Evolutionary conservation across 2,797 vertebrate species (phyloP).

Genomic region (Leuciscus waleckii): DNA sequence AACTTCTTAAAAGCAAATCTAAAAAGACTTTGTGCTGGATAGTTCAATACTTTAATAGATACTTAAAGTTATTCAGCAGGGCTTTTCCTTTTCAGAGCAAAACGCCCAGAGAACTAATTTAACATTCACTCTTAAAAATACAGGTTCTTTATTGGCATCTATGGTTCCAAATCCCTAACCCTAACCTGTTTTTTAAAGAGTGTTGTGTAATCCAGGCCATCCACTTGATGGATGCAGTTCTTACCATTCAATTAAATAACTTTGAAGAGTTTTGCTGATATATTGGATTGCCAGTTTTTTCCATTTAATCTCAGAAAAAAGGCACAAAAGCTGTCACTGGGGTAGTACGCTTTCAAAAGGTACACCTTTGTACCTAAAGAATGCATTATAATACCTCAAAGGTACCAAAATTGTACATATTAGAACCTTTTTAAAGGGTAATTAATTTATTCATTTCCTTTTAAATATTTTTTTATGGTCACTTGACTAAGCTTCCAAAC

Average conservation of each 20-base stretch:
- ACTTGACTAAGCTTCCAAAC: background rate
- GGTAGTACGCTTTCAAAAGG: too few species aligned
- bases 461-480: background rate
- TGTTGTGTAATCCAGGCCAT: background rate
- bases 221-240: background rate
- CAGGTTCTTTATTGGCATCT: too few species aligned
- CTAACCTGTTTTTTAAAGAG: background rate
- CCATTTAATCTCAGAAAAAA: too few species aligned
- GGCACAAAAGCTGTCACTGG: too few species aligned
- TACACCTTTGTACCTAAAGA: too few species aligned
- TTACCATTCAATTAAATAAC: background rate
- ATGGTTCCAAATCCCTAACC: too few species aligned
- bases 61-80: background rate
- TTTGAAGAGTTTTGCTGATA: background rate
- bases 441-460: too few species aligned
- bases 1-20: background rate
- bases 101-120: background rate
- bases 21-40: background rate
- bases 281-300: background rate
- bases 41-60: constrained; percentile 12
- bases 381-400: too few species aligned
- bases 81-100: background rate
- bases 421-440: too few species aligned
- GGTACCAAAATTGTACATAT: too few species aligned
- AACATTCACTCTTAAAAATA: constrained; percentile 1